These are phyloP conservation scores for Bombus waltoni DNA, from an alignment of 1,140 invertebrate species.

Conservation along the genomic window DNA sequence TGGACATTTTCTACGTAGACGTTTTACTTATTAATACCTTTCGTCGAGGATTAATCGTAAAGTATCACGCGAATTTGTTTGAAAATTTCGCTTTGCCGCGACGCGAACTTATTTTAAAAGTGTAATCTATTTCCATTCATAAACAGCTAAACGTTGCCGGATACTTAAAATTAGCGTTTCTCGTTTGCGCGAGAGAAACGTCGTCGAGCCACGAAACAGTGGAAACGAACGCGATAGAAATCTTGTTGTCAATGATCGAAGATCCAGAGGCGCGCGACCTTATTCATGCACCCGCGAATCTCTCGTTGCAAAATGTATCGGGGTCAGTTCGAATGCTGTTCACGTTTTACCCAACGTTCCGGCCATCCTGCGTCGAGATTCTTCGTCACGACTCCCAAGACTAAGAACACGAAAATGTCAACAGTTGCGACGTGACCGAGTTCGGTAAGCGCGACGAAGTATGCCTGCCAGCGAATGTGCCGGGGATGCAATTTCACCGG, in stretches of 20 bases:
- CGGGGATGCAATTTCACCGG: constrained; percentile 55
- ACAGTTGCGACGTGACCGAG: constrained; percentile 62
- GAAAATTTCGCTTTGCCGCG: background rate
- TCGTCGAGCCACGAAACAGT: too few relatives aligned
- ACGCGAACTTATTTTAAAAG: background rate
- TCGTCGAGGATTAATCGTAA: background rate
- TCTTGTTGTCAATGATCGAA: background rate
- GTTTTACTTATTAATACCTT: background rate
- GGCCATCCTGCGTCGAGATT: constrained; percentile 55
- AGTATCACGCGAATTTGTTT: background rate
- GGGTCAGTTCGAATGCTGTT: constrained; percentile 52
- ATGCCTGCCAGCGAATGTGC: constrained; percentile 7
- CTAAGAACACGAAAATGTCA: constrained; percentile 62
- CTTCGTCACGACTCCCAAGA: constrained; percentile 55
- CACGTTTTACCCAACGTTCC: constrained; percentile 63
- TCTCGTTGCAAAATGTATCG: constrained; percentile 32
- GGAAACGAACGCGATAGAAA: background rate
- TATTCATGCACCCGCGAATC: constrained; percentile 16
- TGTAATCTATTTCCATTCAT: too few relatives aligned
- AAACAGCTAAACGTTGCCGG: too few relatives aligned
- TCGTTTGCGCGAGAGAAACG: background rate
- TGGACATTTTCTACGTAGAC: background rate
- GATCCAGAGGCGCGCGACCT: background rate
- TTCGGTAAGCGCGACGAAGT: constrained; percentile 39
- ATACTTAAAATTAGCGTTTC: too few relatives aligned